Evolutionary conservation across 2,888 invertebrate genomes (phyloP).

Genomic region (Agrochola macilenta): DNA sequence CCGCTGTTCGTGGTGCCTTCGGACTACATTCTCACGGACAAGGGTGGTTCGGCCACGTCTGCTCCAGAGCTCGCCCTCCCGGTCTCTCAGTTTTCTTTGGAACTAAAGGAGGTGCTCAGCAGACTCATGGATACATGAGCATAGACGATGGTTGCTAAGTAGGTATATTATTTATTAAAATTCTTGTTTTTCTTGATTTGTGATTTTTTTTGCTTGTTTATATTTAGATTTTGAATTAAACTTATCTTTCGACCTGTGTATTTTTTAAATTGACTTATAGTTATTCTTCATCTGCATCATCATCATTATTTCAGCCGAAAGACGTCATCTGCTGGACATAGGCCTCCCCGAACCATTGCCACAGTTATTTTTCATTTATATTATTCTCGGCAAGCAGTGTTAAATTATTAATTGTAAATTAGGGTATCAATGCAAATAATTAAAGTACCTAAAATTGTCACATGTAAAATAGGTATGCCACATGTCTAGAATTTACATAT

Average conservation of each 20-base stretch:
- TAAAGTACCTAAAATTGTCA: neutral
- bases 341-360: neutral
- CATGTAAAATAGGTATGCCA: neutral
- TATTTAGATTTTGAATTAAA: slow-evolving; percentile 26
- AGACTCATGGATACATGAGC: slow-evolving; percentile 80
- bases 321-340: neutral
- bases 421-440: neutral
- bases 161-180: neutral
- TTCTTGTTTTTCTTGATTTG: slow-evolving; percentile 23
- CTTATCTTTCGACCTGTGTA: neutral
- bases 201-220: slow-evolving; percentile 20
- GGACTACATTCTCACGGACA: slow-evolving; percentile 79
- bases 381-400: neutral
- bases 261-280: neutral
- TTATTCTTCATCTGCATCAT: neutral
- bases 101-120: slow-evolving; percentile 84
- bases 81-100: slow-evolving; percentile 83
- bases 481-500: slow-evolving; percentile 5
- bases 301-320: neutral
- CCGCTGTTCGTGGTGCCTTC: slow-evolving; percentile 83
- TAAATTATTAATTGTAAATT: neutral
- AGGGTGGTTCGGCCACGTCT: slow-evolving; percentile 62
- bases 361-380: neutral
- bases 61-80: slow-evolving; percentile 82
- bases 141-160: neutral